A percentile compares a stretch with the other conserved stretches of the same genome.
Conservation (phyloP, 2,888 invertebrate species). For the Apamea epomidion region DNA sequence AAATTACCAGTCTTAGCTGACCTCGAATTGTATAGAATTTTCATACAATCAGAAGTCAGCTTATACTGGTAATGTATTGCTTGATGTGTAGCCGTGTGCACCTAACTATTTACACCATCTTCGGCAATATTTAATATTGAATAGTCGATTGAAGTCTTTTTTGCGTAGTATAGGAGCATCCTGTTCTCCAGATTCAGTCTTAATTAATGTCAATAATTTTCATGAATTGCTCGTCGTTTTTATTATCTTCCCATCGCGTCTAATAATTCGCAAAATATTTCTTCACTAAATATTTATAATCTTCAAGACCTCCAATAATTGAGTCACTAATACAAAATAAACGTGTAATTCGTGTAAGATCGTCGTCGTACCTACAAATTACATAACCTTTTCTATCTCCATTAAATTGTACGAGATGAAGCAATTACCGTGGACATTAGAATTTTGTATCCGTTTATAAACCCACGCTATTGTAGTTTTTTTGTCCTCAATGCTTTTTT, state of each 20-base stretch:
- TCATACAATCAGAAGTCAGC: too few relatives aligned
- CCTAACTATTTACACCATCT: not conserved
- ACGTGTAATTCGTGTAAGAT: slow-evolving; percentile 2
- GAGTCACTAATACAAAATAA: slow-evolving; percentile 17
- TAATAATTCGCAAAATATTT: not conserved
- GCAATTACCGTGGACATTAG: slow-evolving; percentile 50
- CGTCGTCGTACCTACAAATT: slow-evolving; percentile 11
- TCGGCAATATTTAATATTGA: not conserved
- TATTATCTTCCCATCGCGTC: not conserved
- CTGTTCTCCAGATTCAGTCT: not conserved
- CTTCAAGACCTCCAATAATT: slow-evolving; percentile 16
- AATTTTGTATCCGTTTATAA: slow-evolving; percentile 36
- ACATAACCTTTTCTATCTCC: slow-evolving; percentile 27
- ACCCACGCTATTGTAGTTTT: slow-evolving; percentile 33
- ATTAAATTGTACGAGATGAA: slow-evolving; percentile 37
- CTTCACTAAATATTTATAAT: not conserved
- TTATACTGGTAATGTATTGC: too few relatives aligned
- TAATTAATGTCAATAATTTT: not conserved
- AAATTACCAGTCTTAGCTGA: too few relatives aligned
- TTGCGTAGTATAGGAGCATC: not conserved
- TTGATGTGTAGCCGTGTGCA: too few relatives aligned
- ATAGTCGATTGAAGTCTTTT: not conserved
- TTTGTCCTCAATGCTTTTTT: slow-evolving; percentile 33
- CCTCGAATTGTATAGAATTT: too few relatives aligned
- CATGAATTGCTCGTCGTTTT: not conserved